Evolutionary conservation across 2,113 vertebrate species (phyloP), one percentile per base, ranked within the genome.

Genomic region (Silurus glanis): DNA sequence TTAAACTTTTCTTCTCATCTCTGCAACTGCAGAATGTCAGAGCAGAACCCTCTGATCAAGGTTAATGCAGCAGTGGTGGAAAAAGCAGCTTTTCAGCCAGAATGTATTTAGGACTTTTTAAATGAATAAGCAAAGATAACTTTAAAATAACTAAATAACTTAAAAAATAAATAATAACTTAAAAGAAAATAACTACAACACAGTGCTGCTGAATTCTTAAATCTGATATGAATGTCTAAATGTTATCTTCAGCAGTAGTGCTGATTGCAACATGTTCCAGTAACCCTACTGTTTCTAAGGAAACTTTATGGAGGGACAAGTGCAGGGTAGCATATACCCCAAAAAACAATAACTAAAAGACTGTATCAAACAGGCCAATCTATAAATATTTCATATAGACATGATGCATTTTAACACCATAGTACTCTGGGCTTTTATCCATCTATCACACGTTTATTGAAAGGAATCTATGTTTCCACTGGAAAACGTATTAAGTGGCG

Each of bases 21-120:
- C 76, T 90, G 56, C 88, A 90, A 89, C 85, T 90, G 90, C 89
- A 88, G 88, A 84, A 89, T 89, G 88, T 90, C 88, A 61, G 45
- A 10, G 53, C 37, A 16, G 58, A 49, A 37, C 80, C 75, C 71
- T 58, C 28, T 28, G 71, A 51, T 55, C 69, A 62, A 75, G 81
- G 49, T 71, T 49, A 82, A 59, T 75, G 84, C 85, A 90, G 87
- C 87, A 86, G 90, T 71, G 23, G 85, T 88, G 78, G 87, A 88
- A 83, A 91, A 85, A 37, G 66, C 83, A 76, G 58, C 58, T 84
- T 25, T 47, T 85, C 58, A 85, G 89, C 87, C 90, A 92, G 90
- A 91, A 91, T 87, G 19, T 53, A 58, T 84, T 87, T 90, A 91
- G 90, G 87, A 80, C 87, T 88, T 51, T 90, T 82, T 84, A 81